phyloP scores from a whole-genome alignment of 1,140 invertebrate genomes.

The Drosophila ogumai region DNA sequence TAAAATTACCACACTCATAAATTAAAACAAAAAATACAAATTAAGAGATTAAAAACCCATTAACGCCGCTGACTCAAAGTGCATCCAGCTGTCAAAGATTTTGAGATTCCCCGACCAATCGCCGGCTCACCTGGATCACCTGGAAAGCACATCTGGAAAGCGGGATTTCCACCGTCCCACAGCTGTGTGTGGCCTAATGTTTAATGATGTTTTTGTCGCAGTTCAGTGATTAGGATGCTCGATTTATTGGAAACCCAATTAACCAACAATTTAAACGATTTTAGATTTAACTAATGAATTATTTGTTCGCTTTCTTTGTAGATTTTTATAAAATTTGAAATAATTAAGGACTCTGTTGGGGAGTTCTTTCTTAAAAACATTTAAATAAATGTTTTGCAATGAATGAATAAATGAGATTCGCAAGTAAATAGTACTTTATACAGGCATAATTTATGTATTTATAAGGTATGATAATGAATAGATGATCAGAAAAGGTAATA shows the following conservation, averaged over 20 bases:
- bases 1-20: no score
- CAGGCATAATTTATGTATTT: no score
- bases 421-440: no score
- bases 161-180: slow-evolving; percentile 4
- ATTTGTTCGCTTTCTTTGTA: no score
- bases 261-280: background rate
- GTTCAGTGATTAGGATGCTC: slow-evolving; percentile 30
- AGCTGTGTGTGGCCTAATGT: slow-evolving; percentile 29
- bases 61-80: slow-evolving; percentile 3
- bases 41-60: background rate
- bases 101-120: background rate
- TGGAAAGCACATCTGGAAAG: slow-evolving; percentile 7
- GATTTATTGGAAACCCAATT: background rate
- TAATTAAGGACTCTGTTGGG: no score
- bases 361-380: no score
- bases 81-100: slow-evolving; percentile 11
- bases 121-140: slow-evolving; percentile 6
- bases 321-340: no score
- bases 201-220: slow-evolving; percentile 7
- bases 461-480: no score
- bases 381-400: no score
- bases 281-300: no score
- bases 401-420: no score
- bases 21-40: background rate
- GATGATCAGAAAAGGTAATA: no score